Conservation (phyloP, 2,797 vertebrate genomes). For the Crotalus adamanteus region DNA sequence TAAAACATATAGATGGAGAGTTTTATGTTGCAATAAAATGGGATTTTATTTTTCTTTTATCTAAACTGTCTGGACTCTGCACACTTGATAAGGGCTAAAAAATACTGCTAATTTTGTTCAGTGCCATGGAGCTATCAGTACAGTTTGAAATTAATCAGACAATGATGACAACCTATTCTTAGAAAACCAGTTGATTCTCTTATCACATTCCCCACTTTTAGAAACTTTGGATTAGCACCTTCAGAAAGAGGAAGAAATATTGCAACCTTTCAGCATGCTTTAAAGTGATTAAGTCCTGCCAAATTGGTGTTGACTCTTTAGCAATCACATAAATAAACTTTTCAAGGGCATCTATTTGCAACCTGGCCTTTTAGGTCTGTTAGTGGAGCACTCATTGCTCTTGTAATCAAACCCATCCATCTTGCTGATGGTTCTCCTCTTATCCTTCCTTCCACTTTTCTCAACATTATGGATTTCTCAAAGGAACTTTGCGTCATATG, state of each 20-base stretch:
- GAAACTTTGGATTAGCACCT: background rate
- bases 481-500: background rate
- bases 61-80: conserved; percentile 48
- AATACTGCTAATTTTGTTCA: conserved; percentile 52
- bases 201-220: background rate
- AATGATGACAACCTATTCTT: conserved; percentile 13
- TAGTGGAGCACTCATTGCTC: background rate
- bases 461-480: background rate
- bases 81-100: conserved; percentile 51
- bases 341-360: background rate
- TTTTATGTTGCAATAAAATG: conserved; percentile 12
- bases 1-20: background rate
- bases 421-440: background rate
- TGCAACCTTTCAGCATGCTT: background rate
- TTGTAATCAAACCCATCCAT: background rate
- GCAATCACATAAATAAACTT: background rate
- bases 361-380: background rate
- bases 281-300: background rate
- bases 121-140: conserved; percentile 37
- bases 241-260: background rate
- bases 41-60: conserved; percentile 23
- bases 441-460: background rate
- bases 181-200: background rate
- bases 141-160: conserved; percentile 53
- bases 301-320: background rate